Base-by-base conservation (phyloP, 53 echinoderm and acorn worm species). In the Henricia sp. region DNA sequence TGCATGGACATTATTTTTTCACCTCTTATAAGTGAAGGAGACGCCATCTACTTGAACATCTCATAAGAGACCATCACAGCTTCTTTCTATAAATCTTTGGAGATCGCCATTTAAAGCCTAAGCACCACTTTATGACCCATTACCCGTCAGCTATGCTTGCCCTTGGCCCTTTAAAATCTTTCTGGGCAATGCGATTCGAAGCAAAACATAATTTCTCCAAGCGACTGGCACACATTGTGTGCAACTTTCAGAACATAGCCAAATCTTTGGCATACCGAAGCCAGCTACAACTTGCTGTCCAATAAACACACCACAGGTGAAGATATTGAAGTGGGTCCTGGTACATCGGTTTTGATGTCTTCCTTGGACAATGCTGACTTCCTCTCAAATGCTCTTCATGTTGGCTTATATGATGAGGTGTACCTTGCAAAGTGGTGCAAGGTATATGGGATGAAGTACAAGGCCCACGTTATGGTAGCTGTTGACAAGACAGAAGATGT, bases 121-220 rank as follows among this genome's bases (percentile, higher is more conserved):
- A 90, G 50, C 74, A 90, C 24, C 86, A 83, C 17, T 63, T 83
- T 26, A 56, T 91, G 75, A 32, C 87, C 5, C 91, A 91, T 59
- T 91, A 91, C 30, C 91, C 91, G 0, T 21, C 17, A 42, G 63
- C 87, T 3, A 73, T 72, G 52, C 42, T 54, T 21, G 68, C 55
- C 21, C n/a, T 91, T 42, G 87, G 91, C 8, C 91, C 86, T 12
- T 27, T 91, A 0, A 64, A 35, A 3, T 43, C 83, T 21, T 74
- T 67, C 29, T 91, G 87, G 91, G 42, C 62, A 8, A 91, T 91
- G 68, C 41, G 91, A 67, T 91, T 91, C 68, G 91, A 91, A 39
- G 91, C 72, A 28, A 87, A 91, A 37, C 91, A 91, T 67, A 67
- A 66, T 27, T 87, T 87, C 25, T 56, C 87, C 11, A 91, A 91